Evolutionary conservation across 1,140 invertebrate genomes (phyloP), one percentile per base, ranked within the genome.

Genomic region (Agrilus planipennis): DNA sequence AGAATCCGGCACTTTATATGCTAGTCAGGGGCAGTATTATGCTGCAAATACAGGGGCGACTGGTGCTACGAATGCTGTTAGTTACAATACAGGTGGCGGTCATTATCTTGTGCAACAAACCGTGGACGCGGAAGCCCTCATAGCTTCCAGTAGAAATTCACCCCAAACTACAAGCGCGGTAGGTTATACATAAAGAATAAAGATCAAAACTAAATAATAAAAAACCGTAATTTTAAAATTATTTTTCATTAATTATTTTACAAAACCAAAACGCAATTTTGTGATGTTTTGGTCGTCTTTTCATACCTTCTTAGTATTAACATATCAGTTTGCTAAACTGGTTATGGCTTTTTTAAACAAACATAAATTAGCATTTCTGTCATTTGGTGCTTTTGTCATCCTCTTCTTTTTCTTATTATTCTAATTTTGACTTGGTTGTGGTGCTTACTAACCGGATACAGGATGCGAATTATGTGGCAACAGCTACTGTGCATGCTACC

Each of bases 1-100:
- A 5, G 79, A 81, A 59, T 71, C 76, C 45, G 76, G 73, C 46
- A 72, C 78, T 1, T 74, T 84, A 67, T 84, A 84, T 55, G 69
- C 77, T 51, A 75, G 74, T 44, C 70, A 75, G 14, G 69, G 65
- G 41, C 75, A 78, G 49, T 79, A 77, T 57, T 77, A 76, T 41
- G 71, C 73, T 12, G 61, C 67, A 41, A 66, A 71, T 41, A 64
- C 70, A 14, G 66, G 68, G 34, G 64, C 66, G n/a, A 63, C 69
- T 22, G 68, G 68, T 35, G 72, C 77, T 20, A 71, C 78, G 48
- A 73, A 75, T 49, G 67, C 67, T n/a, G 63, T 67, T 6, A 67
- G 70, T 34, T 67, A 73, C 48, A 69, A 70, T 17, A 68, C 73
- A 14, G 69, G 70, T 7, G 67, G 49, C 12, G 68, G 45, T 56